A percentile compares a stretch with the other conserved stretches of the same genome.
phyloP scores from a whole-genome alignment of 2,113 vertebrate genomes.

The Oryzias curvinotus region DNA sequence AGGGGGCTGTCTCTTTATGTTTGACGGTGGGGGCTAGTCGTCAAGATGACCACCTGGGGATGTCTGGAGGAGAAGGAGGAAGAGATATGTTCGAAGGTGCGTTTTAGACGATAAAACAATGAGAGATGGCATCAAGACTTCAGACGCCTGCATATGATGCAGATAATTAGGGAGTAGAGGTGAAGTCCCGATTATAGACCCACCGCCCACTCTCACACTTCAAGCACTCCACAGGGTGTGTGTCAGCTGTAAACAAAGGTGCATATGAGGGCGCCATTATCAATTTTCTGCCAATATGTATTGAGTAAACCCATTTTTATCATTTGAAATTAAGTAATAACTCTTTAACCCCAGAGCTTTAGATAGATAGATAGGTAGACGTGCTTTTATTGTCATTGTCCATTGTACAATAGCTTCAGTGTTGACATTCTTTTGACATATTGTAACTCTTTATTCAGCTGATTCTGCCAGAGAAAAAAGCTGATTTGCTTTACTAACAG shows the following conservation, averaged over 20 bases:
- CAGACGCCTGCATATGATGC: slow-evolving; percentile 27
- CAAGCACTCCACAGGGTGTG: slow-evolving; percentile 13
- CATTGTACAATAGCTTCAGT: too few species aligned
- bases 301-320: background rate
- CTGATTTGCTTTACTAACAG: too few species aligned
- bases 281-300: slow-evolving; percentile 28
- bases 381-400: too few species aligned
- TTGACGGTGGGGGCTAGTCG: slow-evolving; percentile 35
- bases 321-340: background rate
- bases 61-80: slow-evolving; percentile 16
- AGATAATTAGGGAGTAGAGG: slow-evolving; percentile 39
- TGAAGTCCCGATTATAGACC: slow-evolving; percentile 42
- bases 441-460: too few species aligned
- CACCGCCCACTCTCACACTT: slow-evolving; percentile 12
- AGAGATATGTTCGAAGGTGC: slow-evolving; percentile 2
- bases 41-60: slow-evolving; percentile 33
- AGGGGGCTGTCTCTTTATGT: slow-evolving; percentile 31
- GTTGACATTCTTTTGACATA: too few species aligned
- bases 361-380: too few species aligned
- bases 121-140: slow-evolving; percentile 13
- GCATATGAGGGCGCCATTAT: slow-evolving; percentile 5
- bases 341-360: too few species aligned
- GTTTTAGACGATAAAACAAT: background rate
- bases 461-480: too few species aligned
- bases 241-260: slow-evolving; percentile 26